Percentiles rank a stretch among this genome's conserved stretches.
phyloP scores from a whole-genome alignment of 2,888 invertebrate genomes.

The Noctuana brunneofusca region DNA sequence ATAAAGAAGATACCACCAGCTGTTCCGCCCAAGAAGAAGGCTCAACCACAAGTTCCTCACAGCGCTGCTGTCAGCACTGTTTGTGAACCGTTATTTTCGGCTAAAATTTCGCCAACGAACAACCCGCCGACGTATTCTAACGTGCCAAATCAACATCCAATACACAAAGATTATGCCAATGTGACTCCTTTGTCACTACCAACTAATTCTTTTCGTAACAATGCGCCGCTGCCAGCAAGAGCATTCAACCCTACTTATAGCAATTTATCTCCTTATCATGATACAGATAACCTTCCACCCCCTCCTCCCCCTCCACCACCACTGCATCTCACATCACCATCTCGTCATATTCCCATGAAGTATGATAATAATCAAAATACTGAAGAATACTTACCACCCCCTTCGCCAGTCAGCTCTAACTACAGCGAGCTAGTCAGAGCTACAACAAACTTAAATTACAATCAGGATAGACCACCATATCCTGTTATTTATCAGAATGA shows the following conservation, averaged over 20 bases:
- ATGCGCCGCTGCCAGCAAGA: conserved; percentile 48
- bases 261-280: conserved; percentile 73
- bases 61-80: conserved; percentile 87
- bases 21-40: conserved; percentile 91
- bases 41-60: conserved; percentile 87
- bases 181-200: conserved; percentile 53
- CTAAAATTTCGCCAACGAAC: conserved; percentile 73
- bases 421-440: conserved; percentile 93
- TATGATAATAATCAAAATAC: conserved; percentile 66
- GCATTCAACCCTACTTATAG: conserved; percentile 80
- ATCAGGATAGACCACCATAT: conserved; percentile 82
- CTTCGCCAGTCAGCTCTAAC: conserved; percentile 95
- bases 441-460: conserved; percentile 84
- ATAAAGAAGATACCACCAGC: conserved; percentile 90
- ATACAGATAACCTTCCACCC: conserved; percentile 79
- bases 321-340: conserved; percentile 67
- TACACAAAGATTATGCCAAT: conserved; percentile 67
- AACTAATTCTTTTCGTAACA: conserved; percentile 50
- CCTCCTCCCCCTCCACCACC: conserved; percentile 80
- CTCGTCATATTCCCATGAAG: conserved; percentile 69
- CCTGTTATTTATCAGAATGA: conserved; percentile 88
- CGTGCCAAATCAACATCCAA: conserved; percentile 44
- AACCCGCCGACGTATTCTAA: conserved; percentile 61
- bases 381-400: conserved; percentile 91
- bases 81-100: conserved; percentile 89